Percentiles rank a stretch among this genome's conserved stretches.
Conservation (phyloP, 2,888 invertebrate species). For the Calliopum simillimum region DNA sequence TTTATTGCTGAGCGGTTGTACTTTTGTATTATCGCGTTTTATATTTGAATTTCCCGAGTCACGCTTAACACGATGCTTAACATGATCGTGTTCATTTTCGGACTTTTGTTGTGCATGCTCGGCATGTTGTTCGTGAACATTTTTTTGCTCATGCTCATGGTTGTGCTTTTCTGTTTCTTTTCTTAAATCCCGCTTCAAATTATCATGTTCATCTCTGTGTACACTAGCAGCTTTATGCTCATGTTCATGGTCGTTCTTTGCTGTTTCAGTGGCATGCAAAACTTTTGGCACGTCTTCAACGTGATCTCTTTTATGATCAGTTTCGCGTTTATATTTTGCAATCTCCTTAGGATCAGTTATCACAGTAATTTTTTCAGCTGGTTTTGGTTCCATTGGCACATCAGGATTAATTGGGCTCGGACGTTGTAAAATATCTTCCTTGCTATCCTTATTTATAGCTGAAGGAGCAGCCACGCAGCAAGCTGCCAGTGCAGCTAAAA, state of each 20-base stretch:
- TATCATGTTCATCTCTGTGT: too few relatives aligned
- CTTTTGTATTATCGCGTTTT: background rate
- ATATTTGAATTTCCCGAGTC: background rate
- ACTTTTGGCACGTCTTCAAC: background rate
- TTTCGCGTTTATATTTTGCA: conserved; percentile 45
- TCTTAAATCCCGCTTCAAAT: too few relatives aligned
- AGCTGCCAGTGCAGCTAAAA: conserved; percentile 53
- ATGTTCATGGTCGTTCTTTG: background rate
- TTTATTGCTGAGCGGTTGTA: background rate
- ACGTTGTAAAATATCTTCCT: conserved; percentile 37
- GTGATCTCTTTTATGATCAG: background rate
- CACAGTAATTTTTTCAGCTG: conserved; percentile 50
- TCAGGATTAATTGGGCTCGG: conserved; percentile 60
- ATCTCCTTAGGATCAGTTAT: conserved; percentile 49
- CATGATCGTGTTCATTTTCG: background rate
- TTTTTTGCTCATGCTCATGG: too few relatives aligned
- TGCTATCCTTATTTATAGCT: conserved; percentile 40
- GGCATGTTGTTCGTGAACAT: background rate
- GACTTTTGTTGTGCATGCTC: conserved; percentile 4
- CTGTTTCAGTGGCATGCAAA: background rate
- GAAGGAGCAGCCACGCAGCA: conserved; percentile 54
- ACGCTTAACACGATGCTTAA: background rate
- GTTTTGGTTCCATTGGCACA: conserved; percentile 56
- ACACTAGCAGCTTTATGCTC: too few relatives aligned
- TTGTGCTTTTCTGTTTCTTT: too few relatives aligned